Conservation (phyloP, 2,113 vertebrate species). For the Puma concolor region DNA sequence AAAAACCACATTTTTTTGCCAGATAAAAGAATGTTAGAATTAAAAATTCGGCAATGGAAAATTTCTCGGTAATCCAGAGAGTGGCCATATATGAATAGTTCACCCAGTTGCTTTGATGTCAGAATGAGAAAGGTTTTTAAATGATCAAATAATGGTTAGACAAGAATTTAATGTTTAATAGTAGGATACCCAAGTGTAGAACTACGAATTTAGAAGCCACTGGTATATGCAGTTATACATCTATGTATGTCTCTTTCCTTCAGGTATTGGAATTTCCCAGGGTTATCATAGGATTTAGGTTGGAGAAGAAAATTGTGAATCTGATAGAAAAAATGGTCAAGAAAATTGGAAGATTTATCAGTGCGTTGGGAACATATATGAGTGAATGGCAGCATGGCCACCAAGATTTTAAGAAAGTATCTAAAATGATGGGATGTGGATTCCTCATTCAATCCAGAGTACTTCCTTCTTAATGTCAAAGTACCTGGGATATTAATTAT, state of each 20-base stretch:
- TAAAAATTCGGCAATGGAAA: neutral
- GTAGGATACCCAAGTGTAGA: neutral
- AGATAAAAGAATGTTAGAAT: neutral
- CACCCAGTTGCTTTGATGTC: neutral
- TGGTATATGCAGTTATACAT: neutral
- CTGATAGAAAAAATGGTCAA: neutral
- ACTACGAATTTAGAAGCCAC: neutral
- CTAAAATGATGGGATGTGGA: neutral
- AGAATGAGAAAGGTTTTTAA: neutral
- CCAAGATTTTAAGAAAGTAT: neutral
- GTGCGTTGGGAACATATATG: neutral
- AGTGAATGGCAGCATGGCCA: neutral
- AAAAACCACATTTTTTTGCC: neutral
- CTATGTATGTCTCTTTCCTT: neutral
- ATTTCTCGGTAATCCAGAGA: neutral
- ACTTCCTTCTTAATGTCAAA: neutral
- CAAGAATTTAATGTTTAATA: neutral
- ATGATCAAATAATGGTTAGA: neutral
- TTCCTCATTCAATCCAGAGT: neutral
- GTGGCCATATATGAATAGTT: neutral
- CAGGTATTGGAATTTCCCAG: neutral
- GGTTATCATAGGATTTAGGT: neutral
- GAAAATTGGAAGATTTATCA: neutral
- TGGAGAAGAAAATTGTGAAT: neutral
- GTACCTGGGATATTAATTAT: neutral